Conservation (phyloP, 2,797 vertebrate genomes). For the Coccyzus lansbergi region DNA sequence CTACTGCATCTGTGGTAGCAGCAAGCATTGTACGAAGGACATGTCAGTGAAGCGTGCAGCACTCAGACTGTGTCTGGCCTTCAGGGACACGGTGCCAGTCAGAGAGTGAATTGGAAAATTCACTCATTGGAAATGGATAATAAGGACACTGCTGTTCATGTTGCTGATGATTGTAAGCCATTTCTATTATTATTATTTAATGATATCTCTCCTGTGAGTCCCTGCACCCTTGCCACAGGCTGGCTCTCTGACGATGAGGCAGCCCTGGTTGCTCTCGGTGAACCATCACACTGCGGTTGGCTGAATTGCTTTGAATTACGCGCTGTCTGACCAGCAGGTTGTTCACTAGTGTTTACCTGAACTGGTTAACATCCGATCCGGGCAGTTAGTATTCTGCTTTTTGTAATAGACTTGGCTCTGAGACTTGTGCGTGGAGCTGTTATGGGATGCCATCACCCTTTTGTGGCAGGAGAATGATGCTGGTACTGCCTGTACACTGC, state of each 20-base stretch:
- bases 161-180: background rate
- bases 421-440: background rate
- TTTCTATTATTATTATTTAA: background rate
- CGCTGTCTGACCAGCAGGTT: fast-evolving
- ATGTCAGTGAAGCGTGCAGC: fast-evolving
- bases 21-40: fast-evolving
- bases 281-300: fast-evolving
- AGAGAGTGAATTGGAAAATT: fast-evolving
- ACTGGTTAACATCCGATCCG: background rate
- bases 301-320: background rate
- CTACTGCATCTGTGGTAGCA: fast-evolving
- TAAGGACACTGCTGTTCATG: background rate
- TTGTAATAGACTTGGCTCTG: background rate
- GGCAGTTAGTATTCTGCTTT: background rate
- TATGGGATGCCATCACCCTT: fast-evolving
- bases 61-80: background rate
- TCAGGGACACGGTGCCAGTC: fast-evolving
- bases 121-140: fast-evolving
- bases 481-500: fast-evolving
- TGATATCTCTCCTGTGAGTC: background rate
- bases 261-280: background rate
- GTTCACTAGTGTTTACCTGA: background rate
- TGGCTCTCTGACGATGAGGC: fast-evolving
- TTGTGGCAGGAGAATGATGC: fast-evolving
- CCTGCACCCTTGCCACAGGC: background rate